Percentiles rank a stretch among this genome's conserved stretches.
Conservation (phyloP, 2,113 vertebrate species). For the Microcebus griseorufus region DNA sequence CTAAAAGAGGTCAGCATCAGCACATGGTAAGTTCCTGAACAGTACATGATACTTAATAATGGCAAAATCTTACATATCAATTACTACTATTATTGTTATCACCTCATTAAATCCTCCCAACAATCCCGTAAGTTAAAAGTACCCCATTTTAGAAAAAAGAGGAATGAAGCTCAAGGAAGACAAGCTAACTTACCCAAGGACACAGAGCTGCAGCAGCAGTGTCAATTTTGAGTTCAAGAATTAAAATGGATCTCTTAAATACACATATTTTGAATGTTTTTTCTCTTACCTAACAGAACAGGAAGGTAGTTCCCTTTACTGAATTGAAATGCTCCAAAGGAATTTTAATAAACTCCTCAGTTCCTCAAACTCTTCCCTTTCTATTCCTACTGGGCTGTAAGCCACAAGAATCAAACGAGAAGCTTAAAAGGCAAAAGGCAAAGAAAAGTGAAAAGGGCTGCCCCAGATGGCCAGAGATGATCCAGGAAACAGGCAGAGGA, state of each 20-base stretch:
- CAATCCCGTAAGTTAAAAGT: neutral
- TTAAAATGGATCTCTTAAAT: neutral
- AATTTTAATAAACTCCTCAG: constrained; percentile 9
- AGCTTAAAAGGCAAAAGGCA: neutral
- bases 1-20: neutral
- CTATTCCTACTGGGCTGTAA: neutral
- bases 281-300: neutral
- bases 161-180: neutral
- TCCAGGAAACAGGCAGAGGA: neutral
- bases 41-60: neutral
- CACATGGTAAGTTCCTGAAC: neutral
- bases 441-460: neutral
- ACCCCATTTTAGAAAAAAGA: neutral
- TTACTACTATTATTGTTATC: neutral
- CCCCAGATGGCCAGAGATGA: neutral
- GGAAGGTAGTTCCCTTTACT: neutral
- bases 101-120: neutral
- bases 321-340: neutral
- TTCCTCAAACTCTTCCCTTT: constrained; percentile 1
- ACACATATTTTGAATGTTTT: neutral
- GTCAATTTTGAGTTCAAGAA: neutral
- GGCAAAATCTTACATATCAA: neutral
- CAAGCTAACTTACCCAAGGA: neutral
- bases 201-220: neutral
- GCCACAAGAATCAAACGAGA: neutral